Evolutionary conservation across 2,797 vertebrate species (phyloP), one percentile per base, ranked within the genome.

Genomic region (Siniperca undulata): DNA sequence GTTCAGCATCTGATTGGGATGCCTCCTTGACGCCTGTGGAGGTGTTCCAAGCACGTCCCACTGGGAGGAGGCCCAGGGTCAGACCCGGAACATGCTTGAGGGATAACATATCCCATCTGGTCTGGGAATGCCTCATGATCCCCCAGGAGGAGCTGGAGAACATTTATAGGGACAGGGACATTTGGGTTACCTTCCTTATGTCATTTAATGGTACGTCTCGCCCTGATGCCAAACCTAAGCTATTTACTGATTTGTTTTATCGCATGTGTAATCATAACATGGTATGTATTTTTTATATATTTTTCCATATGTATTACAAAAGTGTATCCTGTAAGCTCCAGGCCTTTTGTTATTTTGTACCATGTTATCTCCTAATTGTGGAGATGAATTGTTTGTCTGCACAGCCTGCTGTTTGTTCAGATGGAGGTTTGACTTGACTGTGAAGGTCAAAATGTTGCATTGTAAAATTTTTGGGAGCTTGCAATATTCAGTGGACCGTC

Each of bases 71-170:
- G 30, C 42, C 64, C 30, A 1, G 24, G 22, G 40, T 34, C 56
- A 52, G 73, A 56, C 36, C 73, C 20, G 17, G 13, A 76, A n/a
- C 62, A 36, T 2, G 22, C 34, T 53, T 34, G 10, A 58, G 60
- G 60, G 72, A 53, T 22, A 27, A 64, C 58, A 61, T 53, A 64
- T 72, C 27, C 40, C 53, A 72, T 30, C n/a, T 58, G 24, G 16
- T 8, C 17, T 44, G 53, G 53, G 53, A 44, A 27, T 6, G 22
- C 27, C 19, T 40, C 6, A 1, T 12, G 58, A 61, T n/a, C 19
- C 44, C 11, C 46, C 22, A 16, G 34, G 5, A 27, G n/a, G 42
- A 48, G 30, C 22, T 38, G 8, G 53, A 24, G 44, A 61, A 40
- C 59, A 62, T 40, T 0, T 70, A 3, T 70, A 10, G 5, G 17